These are phyloP conservation scores for Ctenicera cuprea DNA, from an alignment of 2,888 invertebrate genomes.

Conservation along the genomic window DNA sequence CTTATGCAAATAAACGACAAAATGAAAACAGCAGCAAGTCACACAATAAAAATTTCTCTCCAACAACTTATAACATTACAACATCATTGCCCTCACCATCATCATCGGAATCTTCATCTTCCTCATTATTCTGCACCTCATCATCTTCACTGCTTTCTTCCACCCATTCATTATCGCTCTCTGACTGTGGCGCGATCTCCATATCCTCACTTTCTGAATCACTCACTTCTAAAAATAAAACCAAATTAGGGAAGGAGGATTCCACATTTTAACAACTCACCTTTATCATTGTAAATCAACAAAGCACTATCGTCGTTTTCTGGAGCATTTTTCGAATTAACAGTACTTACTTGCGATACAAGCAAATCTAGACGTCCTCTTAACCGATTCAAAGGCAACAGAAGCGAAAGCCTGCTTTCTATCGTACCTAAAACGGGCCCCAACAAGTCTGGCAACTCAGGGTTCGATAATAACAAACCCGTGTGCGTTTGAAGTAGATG, in stretches of 20 bases:
- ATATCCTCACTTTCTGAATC: slow-evolving; percentile 68
- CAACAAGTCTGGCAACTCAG: slow-evolving; percentile 76
- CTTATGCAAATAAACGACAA: not conserved
- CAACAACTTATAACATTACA: slow-evolving; percentile 31
- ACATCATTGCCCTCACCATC: slow-evolving; percentile 21
- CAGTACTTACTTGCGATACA: slow-evolving; percentile 73
- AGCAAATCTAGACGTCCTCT: slow-evolving; percentile 79
- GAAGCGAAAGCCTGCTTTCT: slow-evolving; percentile 74
- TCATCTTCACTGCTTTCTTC: slow-evolving; percentile 68
- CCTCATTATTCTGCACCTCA: slow-evolving; percentile 52
- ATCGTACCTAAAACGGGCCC: slow-evolving; percentile 76
- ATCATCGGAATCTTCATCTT: slow-evolving; percentile 53
- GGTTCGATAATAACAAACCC: slow-evolving; percentile 78
- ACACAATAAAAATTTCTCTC: not conserved
- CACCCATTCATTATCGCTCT: slow-evolving; percentile 69
- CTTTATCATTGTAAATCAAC: slow-evolving; percentile 76
- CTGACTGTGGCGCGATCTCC: slow-evolving; percentile 64
- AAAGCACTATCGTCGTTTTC: slow-evolving; percentile 72
- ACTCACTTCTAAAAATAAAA: slow-evolving; percentile 62
- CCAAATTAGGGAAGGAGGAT: not conserved
- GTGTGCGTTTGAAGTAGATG: slow-evolving; percentile 77
- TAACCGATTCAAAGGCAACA: slow-evolving; percentile 75
- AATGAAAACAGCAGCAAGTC: not conserved
- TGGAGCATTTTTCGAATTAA: slow-evolving; percentile 63
- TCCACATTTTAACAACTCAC: slow-evolving; percentile 62